These are phyloP conservation scores for Ochotona curzoniae DNA, from an alignment of 2,113 vertebrate genomes.

Conservation along the genomic window DNA sequence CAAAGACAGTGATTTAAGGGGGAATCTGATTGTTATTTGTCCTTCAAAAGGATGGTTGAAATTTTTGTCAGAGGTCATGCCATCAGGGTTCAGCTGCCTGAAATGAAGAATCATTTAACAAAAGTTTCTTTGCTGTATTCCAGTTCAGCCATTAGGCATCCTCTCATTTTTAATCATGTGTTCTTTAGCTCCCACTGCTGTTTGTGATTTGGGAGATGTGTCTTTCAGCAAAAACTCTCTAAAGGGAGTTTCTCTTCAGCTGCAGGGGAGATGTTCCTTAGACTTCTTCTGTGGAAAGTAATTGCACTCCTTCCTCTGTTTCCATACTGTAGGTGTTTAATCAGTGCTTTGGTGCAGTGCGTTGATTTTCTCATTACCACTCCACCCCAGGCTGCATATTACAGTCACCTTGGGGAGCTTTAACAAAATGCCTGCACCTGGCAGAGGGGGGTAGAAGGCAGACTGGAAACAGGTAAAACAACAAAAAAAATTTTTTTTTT, in stretches of 20 bases:
- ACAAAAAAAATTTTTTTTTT: too few species aligned
- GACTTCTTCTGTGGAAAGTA: background rate
- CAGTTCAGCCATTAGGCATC: background rate
- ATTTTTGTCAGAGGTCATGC: background rate
- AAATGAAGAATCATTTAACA: background rate
- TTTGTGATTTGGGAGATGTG: background rate
- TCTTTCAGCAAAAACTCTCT: background rate
- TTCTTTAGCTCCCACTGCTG: background rate
- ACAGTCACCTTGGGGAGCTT: background rate
- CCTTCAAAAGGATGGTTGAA: background rate
- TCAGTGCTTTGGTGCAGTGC: background rate
- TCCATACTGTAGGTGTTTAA: slow-evolving; percentile 8
- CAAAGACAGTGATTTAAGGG: background rate
- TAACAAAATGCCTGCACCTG: background rate
- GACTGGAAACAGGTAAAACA: too few species aligned
- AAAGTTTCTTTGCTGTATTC: background rate
- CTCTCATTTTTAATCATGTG: background rate
- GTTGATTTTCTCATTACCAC: background rate
- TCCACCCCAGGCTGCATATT: background rate
- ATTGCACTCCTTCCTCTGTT: background rate
- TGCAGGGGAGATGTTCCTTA: background rate
- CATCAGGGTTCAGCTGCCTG: background rate
- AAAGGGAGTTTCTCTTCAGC: background rate
- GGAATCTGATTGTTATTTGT: background rate
- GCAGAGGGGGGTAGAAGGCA: background rate